Evolutionary conservation across 1,140 invertebrate species (phyloP).

Genomic region (Pogonus chalceus): DNA sequence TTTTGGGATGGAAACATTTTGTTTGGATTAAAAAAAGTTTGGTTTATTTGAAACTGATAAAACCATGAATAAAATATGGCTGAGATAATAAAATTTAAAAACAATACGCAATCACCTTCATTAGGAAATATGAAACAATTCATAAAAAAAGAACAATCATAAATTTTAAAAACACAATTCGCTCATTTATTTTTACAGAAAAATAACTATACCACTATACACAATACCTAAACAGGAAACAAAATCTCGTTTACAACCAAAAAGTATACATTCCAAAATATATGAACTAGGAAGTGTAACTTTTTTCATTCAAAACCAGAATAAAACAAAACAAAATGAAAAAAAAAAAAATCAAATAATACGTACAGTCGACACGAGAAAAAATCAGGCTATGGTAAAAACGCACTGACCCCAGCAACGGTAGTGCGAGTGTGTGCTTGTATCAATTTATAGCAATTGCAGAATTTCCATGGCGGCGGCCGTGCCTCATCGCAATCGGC

Average conservation of each 20-base stretch:
- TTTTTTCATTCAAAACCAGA: neutral
- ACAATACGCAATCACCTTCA: too few relatives aligned
- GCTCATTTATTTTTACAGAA: too few relatives aligned
- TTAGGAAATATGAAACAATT: too few relatives aligned
- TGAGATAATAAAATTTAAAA: too few relatives aligned
- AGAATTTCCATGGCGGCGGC: constrained; percentile 4
- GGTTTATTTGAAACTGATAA: too few relatives aligned
- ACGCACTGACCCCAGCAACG: too few relatives aligned
- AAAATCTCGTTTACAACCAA: neutral
- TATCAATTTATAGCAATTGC: constrained; percentile 6
- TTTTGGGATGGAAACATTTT: too few relatives aligned
- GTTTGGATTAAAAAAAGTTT: too few relatives aligned
- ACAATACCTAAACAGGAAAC: neutral
- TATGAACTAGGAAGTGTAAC: constrained; percentile 2
- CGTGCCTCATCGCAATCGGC: constrained; percentile 1
- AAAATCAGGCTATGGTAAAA: neutral
- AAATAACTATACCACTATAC: neutral
- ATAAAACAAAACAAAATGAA: neutral
- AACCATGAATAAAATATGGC: too few relatives aligned
- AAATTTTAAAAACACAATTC: too few relatives aligned
- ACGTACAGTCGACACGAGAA: neutral
- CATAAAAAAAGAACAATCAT: too few relatives aligned
- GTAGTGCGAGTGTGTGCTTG: neutral
- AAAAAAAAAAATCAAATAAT: neutral
- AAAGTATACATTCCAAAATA: neutral